Evolutionary conservation across 2,113 vertebrate genomes (phyloP).

Genomic region (Passer montanus): DNA sequence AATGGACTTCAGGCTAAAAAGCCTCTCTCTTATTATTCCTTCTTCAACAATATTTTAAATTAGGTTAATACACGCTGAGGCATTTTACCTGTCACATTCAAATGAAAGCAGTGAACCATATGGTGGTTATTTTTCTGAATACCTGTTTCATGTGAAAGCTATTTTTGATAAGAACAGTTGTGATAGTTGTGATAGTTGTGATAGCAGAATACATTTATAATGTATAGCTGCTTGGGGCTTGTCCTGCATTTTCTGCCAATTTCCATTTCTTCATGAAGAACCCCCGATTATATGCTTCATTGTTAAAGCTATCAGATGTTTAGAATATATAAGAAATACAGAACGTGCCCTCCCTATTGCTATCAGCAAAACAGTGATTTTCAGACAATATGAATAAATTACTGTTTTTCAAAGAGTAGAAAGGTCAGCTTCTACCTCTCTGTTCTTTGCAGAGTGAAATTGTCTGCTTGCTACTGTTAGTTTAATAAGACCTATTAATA

Average conservation of each 20-base stretch:
- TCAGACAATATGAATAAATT: conserved; percentile 23
- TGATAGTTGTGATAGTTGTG: too few species aligned
- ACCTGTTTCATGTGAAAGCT: neutral
- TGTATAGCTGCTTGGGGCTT: neutral
- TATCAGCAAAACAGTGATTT: conserved; percentile 10
- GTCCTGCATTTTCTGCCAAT: neutral
- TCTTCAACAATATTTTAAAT: conserved; percentile 4
- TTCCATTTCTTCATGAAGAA: neutral
- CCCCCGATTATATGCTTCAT: neutral
- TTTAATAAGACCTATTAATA: conserved; percentile 38
- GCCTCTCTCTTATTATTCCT: neutral
- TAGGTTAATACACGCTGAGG: neutral
- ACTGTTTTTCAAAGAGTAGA: neutral
- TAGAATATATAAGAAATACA: neutral
- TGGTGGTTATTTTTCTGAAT: neutral
- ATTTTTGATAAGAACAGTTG: neutral
- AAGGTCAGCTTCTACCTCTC: conserved; percentile 23
- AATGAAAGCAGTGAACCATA: neutral
- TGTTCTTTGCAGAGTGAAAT: neutral
- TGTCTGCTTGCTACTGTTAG: neutral
- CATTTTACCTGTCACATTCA: neutral
- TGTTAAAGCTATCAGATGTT: neutral
- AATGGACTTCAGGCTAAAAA: neutral
- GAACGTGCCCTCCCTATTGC: neutral
- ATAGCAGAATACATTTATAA: neutral